Evolutionary conservation across 2,113 vertebrate genomes (phyloP).

Genomic region (Eurystomus gularis): DNA sequence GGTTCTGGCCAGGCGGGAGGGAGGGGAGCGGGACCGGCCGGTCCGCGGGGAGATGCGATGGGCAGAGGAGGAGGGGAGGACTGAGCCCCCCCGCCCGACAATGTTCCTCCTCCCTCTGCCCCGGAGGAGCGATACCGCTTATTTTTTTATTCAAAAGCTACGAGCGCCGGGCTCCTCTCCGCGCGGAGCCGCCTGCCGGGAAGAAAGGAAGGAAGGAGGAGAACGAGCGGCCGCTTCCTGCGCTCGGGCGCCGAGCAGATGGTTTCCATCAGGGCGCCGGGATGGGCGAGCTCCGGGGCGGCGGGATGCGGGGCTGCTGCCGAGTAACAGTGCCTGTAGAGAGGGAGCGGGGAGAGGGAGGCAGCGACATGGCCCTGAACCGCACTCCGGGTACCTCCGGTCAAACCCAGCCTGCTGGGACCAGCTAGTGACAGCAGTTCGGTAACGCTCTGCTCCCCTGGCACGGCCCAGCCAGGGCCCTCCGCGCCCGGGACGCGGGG

Average conservation of each 20-base stretch:
- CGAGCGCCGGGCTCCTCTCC: not conserved
- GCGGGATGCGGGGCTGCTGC: not conserved
- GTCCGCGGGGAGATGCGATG: not conserved
- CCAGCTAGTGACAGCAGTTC: accelerated
- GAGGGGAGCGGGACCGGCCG: not conserved
- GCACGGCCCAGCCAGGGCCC: not conserved
- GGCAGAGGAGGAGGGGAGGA: not conserved
- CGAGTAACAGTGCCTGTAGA: not conserved
- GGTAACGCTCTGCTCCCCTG: not conserved
- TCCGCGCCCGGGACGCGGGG: not conserved
- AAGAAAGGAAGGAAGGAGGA: not conserved
- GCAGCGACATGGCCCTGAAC: not conserved
- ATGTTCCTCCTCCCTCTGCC: not conserved
- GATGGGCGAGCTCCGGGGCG: not conserved
- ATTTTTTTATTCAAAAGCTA: not conserved
- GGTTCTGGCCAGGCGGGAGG: not conserved
- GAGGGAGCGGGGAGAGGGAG: not conserved
- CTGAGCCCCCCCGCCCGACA: not conserved
- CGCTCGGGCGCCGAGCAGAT: not conserved
- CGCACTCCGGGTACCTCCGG: not conserved
- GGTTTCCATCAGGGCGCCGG: not conserved
- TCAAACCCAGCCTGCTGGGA: not conserved
- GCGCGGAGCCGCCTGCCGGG: not conserved
- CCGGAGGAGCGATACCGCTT: not conserved
- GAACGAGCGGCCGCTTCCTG: not conserved